Evolutionary conservation across 2,797 vertebrate genomes (phyloP).

Genomic region (Dryobates pubescens): DNA sequence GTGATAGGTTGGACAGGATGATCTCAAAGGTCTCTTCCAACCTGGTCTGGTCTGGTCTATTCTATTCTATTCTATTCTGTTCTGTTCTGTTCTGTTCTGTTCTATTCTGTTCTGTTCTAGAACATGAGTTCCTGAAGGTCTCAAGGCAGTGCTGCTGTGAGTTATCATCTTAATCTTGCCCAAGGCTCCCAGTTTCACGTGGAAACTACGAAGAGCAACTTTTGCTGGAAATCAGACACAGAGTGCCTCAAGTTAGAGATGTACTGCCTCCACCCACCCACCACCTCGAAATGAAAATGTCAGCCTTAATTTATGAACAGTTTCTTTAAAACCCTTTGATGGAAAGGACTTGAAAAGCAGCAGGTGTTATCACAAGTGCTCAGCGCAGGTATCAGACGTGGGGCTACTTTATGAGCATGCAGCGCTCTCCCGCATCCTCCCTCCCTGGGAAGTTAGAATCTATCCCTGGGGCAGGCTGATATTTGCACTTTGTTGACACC

Average conservation of each 20-base stretch:
- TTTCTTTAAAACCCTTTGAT: constrained; percentile 55
- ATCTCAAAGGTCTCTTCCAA: no score
- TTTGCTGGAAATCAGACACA: not conserved
- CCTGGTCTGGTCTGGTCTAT: no score
- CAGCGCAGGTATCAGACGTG: not conserved
- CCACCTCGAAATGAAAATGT: constrained; percentile 60
- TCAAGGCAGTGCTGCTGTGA: not conserved
- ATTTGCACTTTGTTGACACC: constrained; percentile 67
- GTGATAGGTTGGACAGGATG: no score
- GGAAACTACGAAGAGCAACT: not conserved
- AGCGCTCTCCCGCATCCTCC: not conserved
- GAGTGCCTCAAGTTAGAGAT: constrained; percentile 33
- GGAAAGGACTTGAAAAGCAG: constrained; percentile 41
- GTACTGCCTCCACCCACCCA: not conserved
- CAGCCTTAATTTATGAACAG: constrained; percentile 39
- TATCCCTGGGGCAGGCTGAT: constrained; percentile 55
- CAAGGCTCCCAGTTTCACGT: not conserved
- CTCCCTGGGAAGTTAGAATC: constrained; percentile 11
- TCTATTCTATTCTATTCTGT: no score
- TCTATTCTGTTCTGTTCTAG: not conserved
- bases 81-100: no score
- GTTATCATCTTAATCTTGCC: not conserved
- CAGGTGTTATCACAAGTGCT: constrained; percentile 9
- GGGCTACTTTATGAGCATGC: constrained; percentile 21
- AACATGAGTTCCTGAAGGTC: not conserved